Base-by-base conservation (phyloP, 2,797 vertebrate genomes). In the Chrysocyon brachyurus region DNA sequence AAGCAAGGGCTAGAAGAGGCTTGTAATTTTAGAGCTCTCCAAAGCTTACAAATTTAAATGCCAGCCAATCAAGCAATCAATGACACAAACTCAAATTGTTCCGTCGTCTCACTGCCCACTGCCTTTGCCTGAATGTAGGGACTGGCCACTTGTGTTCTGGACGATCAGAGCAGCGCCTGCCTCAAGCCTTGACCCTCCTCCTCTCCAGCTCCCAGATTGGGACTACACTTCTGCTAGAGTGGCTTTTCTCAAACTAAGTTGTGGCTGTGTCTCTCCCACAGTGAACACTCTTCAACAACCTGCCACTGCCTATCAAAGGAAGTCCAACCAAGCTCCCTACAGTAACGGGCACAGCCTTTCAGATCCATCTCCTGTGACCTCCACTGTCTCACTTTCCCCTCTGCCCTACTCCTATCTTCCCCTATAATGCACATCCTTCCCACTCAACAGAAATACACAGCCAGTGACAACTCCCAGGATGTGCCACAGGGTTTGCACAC, bases 111-210 rank as follows among this genome's bases (percentile, higher is more conserved):
- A n/a, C 52, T 57, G 22, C 24, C 75, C 64, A 22, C 31, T 33
- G 75, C 33, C 56, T 73, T 84, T 17, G 15, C 66, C 52, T 61
- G 49, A 57, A 61, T 64, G 54, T 19, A 70, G 78, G 22, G 49
- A 87, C 59, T 91, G 2, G 3, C 31, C 46, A 19, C 36, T 57
- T 21, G 2, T 46, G 91, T 63, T 81, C 72, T 14, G 2, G 56
- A 66, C 26, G n/a, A 3, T 46, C 0, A 0, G 1, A 46, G 26
- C 8, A 3, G 3, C 33, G 63, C 17, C 49, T 31, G 6, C 24
- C 70, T 93, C 31, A 36, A 73, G 24, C 12, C 75, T 28, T 33
- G n/a, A 46, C 40, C 40, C n/a, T 36, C 8, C 8, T 57, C 77
- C 19, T n/a, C 28, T 52, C 63, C 46, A 56, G n/a, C 11, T 64